Percentiles rank a stretch among this genome's conserved stretches.
phyloP scores from a whole-genome alignment of 2,797 vertebrate species.

The Dallia pectoralis region DNA sequence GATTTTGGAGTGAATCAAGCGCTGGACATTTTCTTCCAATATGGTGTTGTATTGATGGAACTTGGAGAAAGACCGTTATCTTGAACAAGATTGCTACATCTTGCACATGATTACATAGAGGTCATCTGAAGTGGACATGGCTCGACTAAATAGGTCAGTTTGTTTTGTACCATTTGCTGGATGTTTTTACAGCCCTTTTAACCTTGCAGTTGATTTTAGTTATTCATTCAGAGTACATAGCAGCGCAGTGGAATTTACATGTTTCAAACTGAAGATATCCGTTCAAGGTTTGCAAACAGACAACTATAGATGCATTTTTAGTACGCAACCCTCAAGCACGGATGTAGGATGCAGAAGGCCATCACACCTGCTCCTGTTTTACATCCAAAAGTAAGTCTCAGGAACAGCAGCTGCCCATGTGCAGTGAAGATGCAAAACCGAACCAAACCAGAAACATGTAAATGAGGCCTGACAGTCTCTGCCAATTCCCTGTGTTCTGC shows the following conservation, averaged over 20 bases:
- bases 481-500: too few species aligned
- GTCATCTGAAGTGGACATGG: slow-evolving; percentile 46
- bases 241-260: slow-evolving; percentile 18
- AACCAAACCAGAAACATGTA: too few species aligned
- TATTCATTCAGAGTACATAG: slow-evolving; percentile 33
- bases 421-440: too few species aligned
- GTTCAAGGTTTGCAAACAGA: background rate
- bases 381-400: too few species aligned
- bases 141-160: slow-evolving; percentile 40
- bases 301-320: too few species aligned
- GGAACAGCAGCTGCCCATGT: too few species aligned
- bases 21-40: slow-evolving; percentile 20
- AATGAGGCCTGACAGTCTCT: too few species aligned
- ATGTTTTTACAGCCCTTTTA: slow-evolving; percentile 2
- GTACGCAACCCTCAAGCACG: too few species aligned
- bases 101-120: slow-evolving; percentile 52
- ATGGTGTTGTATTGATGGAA: background rate
- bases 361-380: too few species aligned
- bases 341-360: too few species aligned
- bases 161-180: slow-evolving; percentile 38
- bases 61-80: slow-evolving; percentile 50
- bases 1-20: background rate
- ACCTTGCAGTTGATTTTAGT: background rate
- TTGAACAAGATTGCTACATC: slow-evolving; percentile 46
- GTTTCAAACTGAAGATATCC: slow-evolving; percentile 2